Evolutionary conservation across 2,888 invertebrate species (phyloP).

Genomic region (Muscina levida): DNA sequence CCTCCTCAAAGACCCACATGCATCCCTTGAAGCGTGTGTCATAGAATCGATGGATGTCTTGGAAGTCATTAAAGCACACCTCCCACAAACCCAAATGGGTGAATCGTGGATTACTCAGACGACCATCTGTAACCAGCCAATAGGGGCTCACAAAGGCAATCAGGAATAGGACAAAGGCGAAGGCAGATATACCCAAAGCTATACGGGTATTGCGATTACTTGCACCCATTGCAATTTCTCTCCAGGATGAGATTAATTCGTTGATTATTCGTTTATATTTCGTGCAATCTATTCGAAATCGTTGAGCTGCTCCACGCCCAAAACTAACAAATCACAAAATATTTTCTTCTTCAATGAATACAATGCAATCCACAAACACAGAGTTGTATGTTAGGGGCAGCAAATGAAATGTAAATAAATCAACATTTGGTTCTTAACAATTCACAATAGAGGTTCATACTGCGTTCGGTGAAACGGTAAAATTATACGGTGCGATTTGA

Average conservation of each 20-base stretch:
- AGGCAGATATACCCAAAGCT: conserved; percentile 84
- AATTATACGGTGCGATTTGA: no score
- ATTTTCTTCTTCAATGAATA: conserved; percentile 30
- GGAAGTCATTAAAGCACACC: conserved; percentile 93
- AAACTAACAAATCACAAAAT: conserved; percentile 49
- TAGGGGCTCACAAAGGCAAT: conserved; percentile 92
- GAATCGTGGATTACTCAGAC: conserved; percentile 88
- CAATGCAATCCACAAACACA: conserved; percentile 61
- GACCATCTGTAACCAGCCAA: conserved; percentile 92
- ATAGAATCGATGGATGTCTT: conserved; percentile 92
- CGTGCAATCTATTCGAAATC: neutral
- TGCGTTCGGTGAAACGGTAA: no score
- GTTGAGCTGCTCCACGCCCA: conserved; percentile 69
- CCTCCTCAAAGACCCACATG: conserved; percentile 98
- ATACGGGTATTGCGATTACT: conserved; percentile 77
- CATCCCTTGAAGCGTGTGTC: conserved; percentile 92
- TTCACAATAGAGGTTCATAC: no score
- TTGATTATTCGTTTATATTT: neutral
- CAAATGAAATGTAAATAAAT: no score
- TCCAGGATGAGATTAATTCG: neutral
- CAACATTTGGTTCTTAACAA: neutral
- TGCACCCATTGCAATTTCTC: conserved; percentile 75
- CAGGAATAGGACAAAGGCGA: conserved; percentile 87
- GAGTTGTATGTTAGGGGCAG: conserved; percentile 19
- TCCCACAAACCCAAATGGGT: conserved; percentile 95